phyloP scores from a whole-genome alignment of 1,140 invertebrate genomes.

The Drosophila repletoides region DNA sequence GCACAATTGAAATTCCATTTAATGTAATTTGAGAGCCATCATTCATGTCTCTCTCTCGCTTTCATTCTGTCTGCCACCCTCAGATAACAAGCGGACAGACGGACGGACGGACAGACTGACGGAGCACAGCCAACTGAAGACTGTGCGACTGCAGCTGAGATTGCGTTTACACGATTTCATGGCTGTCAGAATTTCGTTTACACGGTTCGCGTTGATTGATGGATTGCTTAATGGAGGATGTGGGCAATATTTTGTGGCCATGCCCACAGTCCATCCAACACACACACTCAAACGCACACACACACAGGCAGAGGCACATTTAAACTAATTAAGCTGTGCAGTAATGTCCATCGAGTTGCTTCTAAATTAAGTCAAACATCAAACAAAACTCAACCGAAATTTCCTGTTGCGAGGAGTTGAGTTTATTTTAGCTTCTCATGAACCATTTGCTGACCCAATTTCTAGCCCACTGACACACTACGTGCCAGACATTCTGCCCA shows the following conservation, averaged over 20 bases:
- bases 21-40: conserved; percentile 79
- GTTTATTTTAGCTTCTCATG: conserved; percentile 56
- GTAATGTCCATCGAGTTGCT: conserved; percentile 16
- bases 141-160: conserved; percentile 47
- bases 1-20: conserved; percentile 75
- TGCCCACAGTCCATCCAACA: conserved; percentile 1
- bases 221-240: conserved; percentile 44
- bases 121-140: not conserved
- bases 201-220: conserved; percentile 63
- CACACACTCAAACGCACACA: not conserved
- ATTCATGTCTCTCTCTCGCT: conserved; percentile 46
- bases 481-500: conserved; percentile 11
- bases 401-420: conserved; percentile 42
- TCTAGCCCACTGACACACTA: conserved; percentile 29
- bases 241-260: conserved; percentile 4
- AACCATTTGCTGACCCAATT: conserved; percentile 55
- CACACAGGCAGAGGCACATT: conserved; percentile 1
- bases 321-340: conserved; percentile 31
- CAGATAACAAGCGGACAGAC: conserved; percentile 26
- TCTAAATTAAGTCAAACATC: conserved; percentile 42
- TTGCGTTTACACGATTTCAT: conserved; percentile 73
- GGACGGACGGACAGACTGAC: not conserved
- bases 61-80: conserved; percentile 19
- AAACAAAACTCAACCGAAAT: conserved; percentile 46
- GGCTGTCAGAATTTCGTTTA: conserved; percentile 67